phyloP scores from a whole-genome alignment of 2,797 vertebrate species.

The Podarcis siculus region DNA sequence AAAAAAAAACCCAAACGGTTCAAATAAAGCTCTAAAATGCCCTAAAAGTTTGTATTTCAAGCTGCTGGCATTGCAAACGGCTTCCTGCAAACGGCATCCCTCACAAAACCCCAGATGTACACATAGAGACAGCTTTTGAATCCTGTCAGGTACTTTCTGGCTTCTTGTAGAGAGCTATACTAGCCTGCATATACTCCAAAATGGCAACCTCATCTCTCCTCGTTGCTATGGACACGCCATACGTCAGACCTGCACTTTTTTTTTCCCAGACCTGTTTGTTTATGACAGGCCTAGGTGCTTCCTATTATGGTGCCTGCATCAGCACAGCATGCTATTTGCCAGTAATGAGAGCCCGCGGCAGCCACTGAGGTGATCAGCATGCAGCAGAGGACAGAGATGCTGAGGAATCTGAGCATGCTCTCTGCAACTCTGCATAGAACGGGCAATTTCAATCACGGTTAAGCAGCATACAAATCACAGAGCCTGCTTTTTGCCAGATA shows the following conservation, averaged over 20 bases:
- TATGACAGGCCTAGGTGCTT: slow-evolving; percentile 64
- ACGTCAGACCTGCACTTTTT: slow-evolving; percentile 51
- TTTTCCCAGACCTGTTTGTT: slow-evolving; percentile 44
- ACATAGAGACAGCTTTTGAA: slow-evolving; percentile 32
- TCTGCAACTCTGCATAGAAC: slow-evolving; percentile 48
- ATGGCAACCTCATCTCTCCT: slow-evolving; percentile 56
- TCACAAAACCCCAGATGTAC: slow-evolving; percentile 8
- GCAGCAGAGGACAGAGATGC: slow-evolving; percentile 72
- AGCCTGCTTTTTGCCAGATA: not conserved
- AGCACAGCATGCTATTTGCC: slow-evolving; percentile 39
- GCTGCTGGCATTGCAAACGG: slow-evolving; percentile 1
- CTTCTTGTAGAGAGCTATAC: slow-evolving; percentile 47
- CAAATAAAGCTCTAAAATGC: slow-evolving; percentile 3
- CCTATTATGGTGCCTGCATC: slow-evolving; percentile 63
- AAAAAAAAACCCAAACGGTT: not conserved
- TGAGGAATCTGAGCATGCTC: slow-evolving; percentile 75
- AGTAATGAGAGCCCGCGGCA: slow-evolving; percentile 57
- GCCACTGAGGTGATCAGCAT: slow-evolving; percentile 76
- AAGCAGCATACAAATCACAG: not conserved
- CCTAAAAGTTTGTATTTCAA: slow-evolving; percentile 28
- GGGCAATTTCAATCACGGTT: not conserved
- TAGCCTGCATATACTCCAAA: slow-evolving; percentile 53
- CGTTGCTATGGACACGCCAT: slow-evolving; percentile 69
- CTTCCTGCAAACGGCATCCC: slow-evolving; percentile 12
- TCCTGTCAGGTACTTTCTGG: slow-evolving; percentile 39